phyloP scores from a whole-genome alignment of 2,888 invertebrate species.

The Torymus aiolomorphi region DNA sequence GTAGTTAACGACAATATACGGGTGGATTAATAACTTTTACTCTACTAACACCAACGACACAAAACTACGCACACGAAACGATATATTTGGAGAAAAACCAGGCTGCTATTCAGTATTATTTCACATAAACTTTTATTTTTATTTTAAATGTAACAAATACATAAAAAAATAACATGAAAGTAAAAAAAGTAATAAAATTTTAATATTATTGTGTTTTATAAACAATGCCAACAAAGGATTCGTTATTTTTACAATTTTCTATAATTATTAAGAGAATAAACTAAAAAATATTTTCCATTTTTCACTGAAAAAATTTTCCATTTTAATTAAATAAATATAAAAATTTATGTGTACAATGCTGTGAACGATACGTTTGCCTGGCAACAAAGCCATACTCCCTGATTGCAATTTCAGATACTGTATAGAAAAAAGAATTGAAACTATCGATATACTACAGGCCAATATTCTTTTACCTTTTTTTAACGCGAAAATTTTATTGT shows the following conservation, averaged over 20 bases:
- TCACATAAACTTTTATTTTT: neutral
- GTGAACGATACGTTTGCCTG: neutral
- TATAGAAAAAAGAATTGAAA: neutral
- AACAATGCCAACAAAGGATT: too few species aligned
- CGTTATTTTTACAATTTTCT: too few species aligned
- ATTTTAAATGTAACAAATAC: neutral
- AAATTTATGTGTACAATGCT: slow-evolving; percentile 6
- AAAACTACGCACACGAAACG: slow-evolving; percentile 23
- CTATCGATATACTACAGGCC: too few species aligned
- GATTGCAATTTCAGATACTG: neutral
- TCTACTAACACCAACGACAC: slow-evolving; percentile 45
- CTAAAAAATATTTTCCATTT: too few species aligned
- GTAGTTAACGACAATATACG: slow-evolving; percentile 22
- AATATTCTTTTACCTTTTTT: too few species aligned
- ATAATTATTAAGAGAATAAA: too few species aligned
- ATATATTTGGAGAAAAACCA: neutral
- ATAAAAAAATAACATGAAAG: too few species aligned
- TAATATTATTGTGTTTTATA: too few species aligned
- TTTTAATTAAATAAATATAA: neutral
- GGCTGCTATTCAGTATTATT: neutral
- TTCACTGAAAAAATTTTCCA: too few species aligned
- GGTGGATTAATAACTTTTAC: slow-evolving; percentile 7
- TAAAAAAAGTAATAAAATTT: too few species aligned
- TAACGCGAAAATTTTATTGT: too few species aligned
- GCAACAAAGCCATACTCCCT: neutral